Conservation (phyloP, 2,888 invertebrate species). For the Polietes domitor region DNA sequence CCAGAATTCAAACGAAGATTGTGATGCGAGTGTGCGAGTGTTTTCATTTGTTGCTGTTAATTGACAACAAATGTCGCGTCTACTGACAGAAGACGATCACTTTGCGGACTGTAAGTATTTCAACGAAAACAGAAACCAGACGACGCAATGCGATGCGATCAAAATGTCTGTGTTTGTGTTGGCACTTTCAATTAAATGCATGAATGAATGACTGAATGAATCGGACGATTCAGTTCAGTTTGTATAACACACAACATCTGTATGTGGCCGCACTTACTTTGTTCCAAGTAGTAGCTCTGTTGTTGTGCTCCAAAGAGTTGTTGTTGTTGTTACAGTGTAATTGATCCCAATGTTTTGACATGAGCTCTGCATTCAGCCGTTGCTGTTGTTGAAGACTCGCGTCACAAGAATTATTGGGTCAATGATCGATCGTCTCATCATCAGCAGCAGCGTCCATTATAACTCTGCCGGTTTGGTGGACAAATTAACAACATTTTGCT, state of each 20-base stretch:
- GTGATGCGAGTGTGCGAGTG: slow-evolving; percentile 37
- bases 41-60: slow-evolving; percentile 64
- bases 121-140: slow-evolving; percentile 4
- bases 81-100: slow-evolving; percentile 61
- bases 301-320: neutral
- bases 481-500: slow-evolving; percentile 50
- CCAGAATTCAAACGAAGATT: neutral
- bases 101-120: neutral
- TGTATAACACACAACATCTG: no score
- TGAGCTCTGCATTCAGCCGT: slow-evolving; percentile 53
- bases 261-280: neutral
- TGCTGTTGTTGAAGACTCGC: slow-evolving; percentile 38
- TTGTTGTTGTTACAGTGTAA: slow-evolving; percentile 46
- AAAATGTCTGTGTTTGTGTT: slow-evolving; percentile 24
- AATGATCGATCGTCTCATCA: slow-evolving; percentile 51
- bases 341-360: slow-evolving; percentile 63
- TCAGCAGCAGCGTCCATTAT: neutral
- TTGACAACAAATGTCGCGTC: slow-evolving; percentile 68
- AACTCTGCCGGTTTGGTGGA: slow-evolving; percentile 51
- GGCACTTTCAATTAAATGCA: slow-evolving; percentile 27
- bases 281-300: neutral
- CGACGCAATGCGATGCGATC: neutral
- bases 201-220: neutral
- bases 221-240: neutral
- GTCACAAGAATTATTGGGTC: slow-evolving; percentile 62